Evolutionary conservation across 2,113 vertebrate species (phyloP), one percentile per base, ranked within the genome.

Genomic region (Microtus richardsoni): DNA sequence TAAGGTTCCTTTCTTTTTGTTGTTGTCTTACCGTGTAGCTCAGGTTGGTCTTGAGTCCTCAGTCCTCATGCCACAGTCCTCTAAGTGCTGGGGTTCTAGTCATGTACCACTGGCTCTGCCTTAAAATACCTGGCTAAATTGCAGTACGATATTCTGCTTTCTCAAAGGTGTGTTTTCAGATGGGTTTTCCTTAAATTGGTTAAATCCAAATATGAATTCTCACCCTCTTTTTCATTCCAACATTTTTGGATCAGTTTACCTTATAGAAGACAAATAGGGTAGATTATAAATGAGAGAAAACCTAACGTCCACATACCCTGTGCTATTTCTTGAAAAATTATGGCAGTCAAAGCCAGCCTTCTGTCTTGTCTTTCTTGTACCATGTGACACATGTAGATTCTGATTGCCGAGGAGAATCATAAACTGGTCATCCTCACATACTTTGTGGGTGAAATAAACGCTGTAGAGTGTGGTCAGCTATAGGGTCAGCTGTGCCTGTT

Each of bases 201-300:
- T 94, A 93, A 84, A 91, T 89, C 28, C 91, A 54, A 77, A 26
- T 93, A 11, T 82, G 7, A 89, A 4, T 39, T n/a, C 49, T n/a
- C 30, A 62, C 8, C 3, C 19, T 73, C 36, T 90, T 83, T 60
- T 90, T 94, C 68, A 85, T 91, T n/a, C 28, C 10, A 71, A 80
- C 36, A 84, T 88, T 92, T 54, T 91, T 96, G 75, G 54, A n/a
- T 90, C 91, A 74, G 9, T 66, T 91, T 92, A 80, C 22, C 66
- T 78, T 83, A 24, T 92, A 0, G 88, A 88, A 70, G 64, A 41
- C 30, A 91, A 89, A 78, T 14, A 78, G 60, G 77, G 49, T 93
- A 9, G 88, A 73, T 91, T 94, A 41, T 64, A 73, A 89, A 77
- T 17, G 14, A 80, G 78, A 82, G 96, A 79, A 19, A 91, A 41